Conservation (phyloP, 1,140 invertebrate genomes). For the Drosophila oshimai region DNA sequence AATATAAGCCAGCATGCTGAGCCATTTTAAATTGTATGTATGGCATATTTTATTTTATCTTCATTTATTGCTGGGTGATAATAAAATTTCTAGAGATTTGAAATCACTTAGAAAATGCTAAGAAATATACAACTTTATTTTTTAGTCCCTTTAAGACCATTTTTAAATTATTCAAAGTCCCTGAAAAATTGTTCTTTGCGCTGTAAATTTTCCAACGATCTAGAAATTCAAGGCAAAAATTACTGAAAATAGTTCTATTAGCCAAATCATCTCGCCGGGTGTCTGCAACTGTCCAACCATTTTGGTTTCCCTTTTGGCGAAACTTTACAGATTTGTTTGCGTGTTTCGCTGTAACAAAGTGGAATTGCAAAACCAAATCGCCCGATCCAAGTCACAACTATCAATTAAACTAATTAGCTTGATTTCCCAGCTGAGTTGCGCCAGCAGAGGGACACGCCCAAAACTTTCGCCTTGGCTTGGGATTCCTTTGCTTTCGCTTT, state of each 20-base stretch:
- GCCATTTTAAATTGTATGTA: not conserved
- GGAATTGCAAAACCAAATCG: slow-evolving; percentile 17
- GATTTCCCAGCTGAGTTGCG: slow-evolving; percentile 46
- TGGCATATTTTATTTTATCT: not conserved
- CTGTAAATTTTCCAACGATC: not conserved
- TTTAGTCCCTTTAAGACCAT: too few relatives aligned
- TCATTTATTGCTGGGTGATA: not conserved
- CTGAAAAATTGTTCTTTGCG: too few relatives aligned
- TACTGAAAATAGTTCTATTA: not conserved
- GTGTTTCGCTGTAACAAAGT: slow-evolving; percentile 4
- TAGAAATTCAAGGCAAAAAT: not conserved
- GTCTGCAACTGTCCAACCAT: slow-evolving; percentile 6
- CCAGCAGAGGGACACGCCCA: slow-evolving; percentile 17
- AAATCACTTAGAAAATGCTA: not conserved
- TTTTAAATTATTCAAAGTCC: too few relatives aligned
- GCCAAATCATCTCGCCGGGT: slow-evolving; percentile 8
- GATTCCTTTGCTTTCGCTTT: not conserved
- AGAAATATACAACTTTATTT: too few relatives aligned
- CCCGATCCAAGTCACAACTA: slow-evolving; percentile 50
- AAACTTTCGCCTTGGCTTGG: slow-evolving; percentile 42
- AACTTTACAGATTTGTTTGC: slow-evolving; percentile 17
- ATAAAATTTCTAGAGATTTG: not conserved
- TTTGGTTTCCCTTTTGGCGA: not conserved
- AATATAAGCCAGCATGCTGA: not conserved
- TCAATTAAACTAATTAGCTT: slow-evolving; percentile 79